Evolutionary conservation across 2,888 invertebrate species (phyloP), one percentile per base, ranked within the genome.

Genomic region (Eubasilissa splendida): DNA sequence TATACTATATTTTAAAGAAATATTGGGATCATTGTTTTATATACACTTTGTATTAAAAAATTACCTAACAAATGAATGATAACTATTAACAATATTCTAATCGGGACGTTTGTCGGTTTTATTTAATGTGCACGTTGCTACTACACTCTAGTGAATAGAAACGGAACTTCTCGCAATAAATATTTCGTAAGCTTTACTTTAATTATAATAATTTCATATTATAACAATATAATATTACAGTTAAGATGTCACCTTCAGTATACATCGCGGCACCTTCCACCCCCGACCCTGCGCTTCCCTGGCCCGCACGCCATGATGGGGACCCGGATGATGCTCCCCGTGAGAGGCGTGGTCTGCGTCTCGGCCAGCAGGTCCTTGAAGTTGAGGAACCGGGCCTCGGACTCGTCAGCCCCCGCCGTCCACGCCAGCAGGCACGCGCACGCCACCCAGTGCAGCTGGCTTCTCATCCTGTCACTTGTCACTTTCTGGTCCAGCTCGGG

Each of bases 321-420:
- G 9, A 82, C 80, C 11, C 75, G 77, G 50, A 82, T 80, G 56
- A 82, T 82, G 70, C 77, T 77, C 22, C 77, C 82, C 63, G n/a
- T 63, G 54, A 53, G 50, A 2, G 77, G 76, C 5, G 60, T 52
- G 4, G 68, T 56, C 11, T 22, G 22, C 10, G 8, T 42, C 22
- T 33, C 3, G 59, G 9, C 33, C 56, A 58, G 33, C 56, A 74
- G 22, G 58, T 12, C 22, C 12, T n/a, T 11, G 74, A 68, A 50
- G 68, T 12, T 63, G 31, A 14, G 22, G 63, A 63, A 63, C 0
- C 33, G 22, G 12, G 14, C 54, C 71, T 54, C 14, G 54, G 53
- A 9, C 12, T 54, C 71, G 54, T 3, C 54, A 2, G 50, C 3
- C 50, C 3, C 12, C n/a, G 14, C 14, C n/a, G 33, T 7, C n/a